Evolutionary conservation across 2,113 vertebrate species (phyloP), one percentile per base, ranked within the genome.

Genomic region (Alligator sinensis): DNA sequence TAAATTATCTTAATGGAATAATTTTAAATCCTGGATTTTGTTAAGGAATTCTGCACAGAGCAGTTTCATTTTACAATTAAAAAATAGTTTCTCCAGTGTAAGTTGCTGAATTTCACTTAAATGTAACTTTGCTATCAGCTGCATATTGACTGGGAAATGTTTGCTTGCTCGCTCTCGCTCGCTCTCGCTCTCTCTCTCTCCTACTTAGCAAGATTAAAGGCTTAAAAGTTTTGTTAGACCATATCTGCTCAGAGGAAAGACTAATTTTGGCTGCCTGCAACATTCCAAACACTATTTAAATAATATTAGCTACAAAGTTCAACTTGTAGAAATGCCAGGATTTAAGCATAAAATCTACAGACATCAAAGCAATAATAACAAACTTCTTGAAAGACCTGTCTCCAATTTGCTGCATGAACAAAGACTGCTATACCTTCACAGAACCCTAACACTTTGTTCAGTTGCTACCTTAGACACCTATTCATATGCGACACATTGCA

Each of bases 121-220:
- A 86, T 91, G 27, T 79, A 91, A 70, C 87, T 93, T 91, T 96
- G 89, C 81, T 95, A 93, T 96, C 58, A 92, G 68, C 76, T 95
- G 76, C 91, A 84, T 95, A 81, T 88, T 96, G 92, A 96, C 87
- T 90, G 95, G 11, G 89, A 97, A 95, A 92, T 64, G 77, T 91
- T 95, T 96, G 84, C 92, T 94, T 62, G 91, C 17, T 94, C 38
- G 88, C 86, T 87, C 63, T 92, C 94, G 96, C 94, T 88, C 38
- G 6, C 38, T 47, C 6, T 47, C 38, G 91, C 17, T 94, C 38
- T 91, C 86, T 87, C 63, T 92, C 94, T 97, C 94, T 88, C 82
- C 77, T 95, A 93, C 84, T 96, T 95, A 89, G 62, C 24, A 96
- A 91, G 84, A 97, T 95, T 96, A 96, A 96, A 96, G 90, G 88